Percentiles rank a stretch among this genome's conserved stretches.
Evolutionary conservation across 2,797 vertebrate species (phyloP).

Genomic region (Otolemur crassicaudatus): DNA sequence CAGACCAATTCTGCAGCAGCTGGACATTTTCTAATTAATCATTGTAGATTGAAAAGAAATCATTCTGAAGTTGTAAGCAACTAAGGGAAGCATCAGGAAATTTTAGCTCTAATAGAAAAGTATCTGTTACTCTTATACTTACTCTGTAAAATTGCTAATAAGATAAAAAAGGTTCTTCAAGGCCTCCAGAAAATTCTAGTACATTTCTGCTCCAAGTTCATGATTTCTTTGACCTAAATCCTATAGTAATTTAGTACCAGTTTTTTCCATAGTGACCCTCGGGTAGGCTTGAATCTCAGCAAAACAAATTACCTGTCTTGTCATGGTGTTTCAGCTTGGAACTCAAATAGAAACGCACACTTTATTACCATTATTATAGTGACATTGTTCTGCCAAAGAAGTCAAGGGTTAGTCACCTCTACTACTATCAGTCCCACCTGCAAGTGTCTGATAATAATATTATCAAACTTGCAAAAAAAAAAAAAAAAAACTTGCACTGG

Average conservation of each 20-base stretch:
- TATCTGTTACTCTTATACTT: not conserved
- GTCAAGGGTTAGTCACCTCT: not conserved
- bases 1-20: not conserved
- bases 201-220: not conserved
- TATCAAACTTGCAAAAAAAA: not conserved
- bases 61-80: constrained; percentile 7
- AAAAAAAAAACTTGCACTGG: not conserved
- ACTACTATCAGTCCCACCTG: not conserved
- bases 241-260: constrained; percentile 2
- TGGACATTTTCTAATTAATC: constrained; percentile 46
- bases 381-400: not conserved
- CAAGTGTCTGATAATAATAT: not conserved
- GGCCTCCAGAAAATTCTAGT: not conserved
- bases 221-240: constrained; percentile 11
- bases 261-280: not conserved
- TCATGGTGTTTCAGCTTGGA: not conserved
- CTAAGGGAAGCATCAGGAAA: not conserved
- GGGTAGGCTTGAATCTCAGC: not conserved
- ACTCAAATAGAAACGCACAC: not conserved
- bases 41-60: not conserved
- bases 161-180: not conserved
- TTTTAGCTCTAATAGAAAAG: constrained; percentile 28
- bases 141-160: not conserved
- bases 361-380: not conserved
- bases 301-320: constrained; percentile 9